Evolutionary conservation across 2,797 vertebrate genomes (phyloP), one percentile per base, ranked within the genome.

Genomic region (Sebastes oblongus): DNA sequence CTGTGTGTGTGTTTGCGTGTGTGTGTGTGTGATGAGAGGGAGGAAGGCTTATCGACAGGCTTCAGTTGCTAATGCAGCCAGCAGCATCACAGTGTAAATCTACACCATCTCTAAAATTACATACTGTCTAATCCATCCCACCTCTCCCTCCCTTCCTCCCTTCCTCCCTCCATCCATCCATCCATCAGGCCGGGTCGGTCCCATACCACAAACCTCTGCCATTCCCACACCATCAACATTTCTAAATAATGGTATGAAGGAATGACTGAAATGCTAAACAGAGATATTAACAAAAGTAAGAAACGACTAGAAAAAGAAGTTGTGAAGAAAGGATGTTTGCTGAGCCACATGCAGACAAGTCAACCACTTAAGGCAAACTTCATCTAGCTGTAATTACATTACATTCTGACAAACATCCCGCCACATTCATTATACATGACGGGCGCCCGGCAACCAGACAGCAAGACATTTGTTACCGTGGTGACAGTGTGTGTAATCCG

Each of bases 21-120:
- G 42, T 66, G 69, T 39, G 72, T 60, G 74, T 65, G 85, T 3
- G 66, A 59, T 69, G 72, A 87, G 85, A 90, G 79, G 77, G 84
- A 90, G 82, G 71, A 87, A 88, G 72, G 89, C 79, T 93, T 95
- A 95, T 94, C 91, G 94, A 95, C 91, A 93, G 92, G 91, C 92
- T 91, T 91, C 88, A 93, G 92, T 94, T 88, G 92, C 93, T 95
- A 94, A 95, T 94, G 94, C 91, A 94, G 91, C 88, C 90, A 75
- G 92, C 88, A 94, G 92, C 91, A 93, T 95, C 91, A 90, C 88
- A 87, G 91, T 93, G 94, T 94, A 95, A 95, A 94, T 93, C 92
- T 93, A 95, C 91, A 95, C 94, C 93, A 92, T 93, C 91, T 93
- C 92, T 95, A 95, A 95, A 94, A 95, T 95, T 91, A 95, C 94